These are phyloP conservation scores for Iguana delicatissima DNA, from an alignment of 2,797 vertebrate genomes.

Conservation along the genomic window DNA sequence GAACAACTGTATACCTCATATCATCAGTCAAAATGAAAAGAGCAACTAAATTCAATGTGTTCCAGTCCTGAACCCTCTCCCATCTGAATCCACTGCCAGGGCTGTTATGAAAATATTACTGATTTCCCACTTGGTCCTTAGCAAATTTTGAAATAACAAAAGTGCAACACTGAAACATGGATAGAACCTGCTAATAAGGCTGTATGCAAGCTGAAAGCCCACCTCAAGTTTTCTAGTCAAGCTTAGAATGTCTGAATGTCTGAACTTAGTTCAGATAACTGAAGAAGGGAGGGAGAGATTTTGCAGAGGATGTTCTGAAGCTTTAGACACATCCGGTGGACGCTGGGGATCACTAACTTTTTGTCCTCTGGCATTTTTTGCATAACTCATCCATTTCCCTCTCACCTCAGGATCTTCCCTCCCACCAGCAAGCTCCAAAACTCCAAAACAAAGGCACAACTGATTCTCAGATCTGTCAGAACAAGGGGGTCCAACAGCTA, in stretches of 20 bases:
- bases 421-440: conserved; percentile 38
- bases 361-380: conserved; percentile 57
- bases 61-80: not conserved
- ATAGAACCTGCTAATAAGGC: not conserved
- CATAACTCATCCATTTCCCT: conserved; percentile 42
- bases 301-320: conserved; percentile 61
- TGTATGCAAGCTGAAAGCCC: not conserved
- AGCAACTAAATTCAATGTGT: not conserved
- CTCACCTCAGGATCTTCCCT: conserved; percentile 63
- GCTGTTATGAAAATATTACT: not conserved
- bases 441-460: conserved; percentile 65
- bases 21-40: not conserved
- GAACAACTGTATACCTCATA: not conserved
- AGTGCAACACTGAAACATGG: not conserved
- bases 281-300: conserved; percentile 57
- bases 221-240: not conserved
- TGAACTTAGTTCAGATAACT: conserved; percentile 47
- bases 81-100: not conserved
- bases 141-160: not conserved
- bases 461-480: conserved; percentile 61
- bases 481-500: not conserved
- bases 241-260: conserved; percentile 21
- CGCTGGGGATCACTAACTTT: conserved; percentile 73
- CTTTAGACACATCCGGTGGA: conserved; percentile 55
- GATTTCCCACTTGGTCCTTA: not conserved